Evolutionary conservation across 1,140 invertebrate species (phyloP).

Genomic region (Brachionus asplanchnoidis): DNA sequence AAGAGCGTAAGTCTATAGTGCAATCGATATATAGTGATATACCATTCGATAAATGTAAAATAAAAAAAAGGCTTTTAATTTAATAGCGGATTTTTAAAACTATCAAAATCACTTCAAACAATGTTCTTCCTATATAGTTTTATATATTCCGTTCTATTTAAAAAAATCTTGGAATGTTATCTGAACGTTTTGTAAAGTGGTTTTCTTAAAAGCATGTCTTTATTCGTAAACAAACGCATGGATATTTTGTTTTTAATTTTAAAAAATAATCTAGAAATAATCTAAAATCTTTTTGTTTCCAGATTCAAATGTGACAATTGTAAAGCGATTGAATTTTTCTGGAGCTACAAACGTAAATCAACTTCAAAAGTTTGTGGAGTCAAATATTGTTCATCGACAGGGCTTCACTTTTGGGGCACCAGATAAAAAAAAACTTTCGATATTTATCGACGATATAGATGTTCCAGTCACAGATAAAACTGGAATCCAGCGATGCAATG

Average conservation of each 20-base stretch:
- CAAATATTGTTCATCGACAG: conserved; percentile 56
- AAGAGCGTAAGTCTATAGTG: background rate
- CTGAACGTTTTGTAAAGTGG: background rate
- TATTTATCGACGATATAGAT: conserved; percentile 57
- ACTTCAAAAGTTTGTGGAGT: conserved; percentile 54
- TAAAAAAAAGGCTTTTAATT: background rate
- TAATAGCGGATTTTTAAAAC: background rate
- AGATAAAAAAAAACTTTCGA: conserved; percentile 53
- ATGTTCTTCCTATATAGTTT: background rate
- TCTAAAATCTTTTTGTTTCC: background rate
- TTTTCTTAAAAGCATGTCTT: background rate
- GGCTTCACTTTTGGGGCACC: conserved; percentile 57
- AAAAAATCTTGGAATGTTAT: background rate
- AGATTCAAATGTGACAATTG: conserved; percentile 33
- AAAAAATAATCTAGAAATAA: no score
- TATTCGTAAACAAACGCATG: background rate
- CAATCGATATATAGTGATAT: background rate
- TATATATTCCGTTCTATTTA: background rate
- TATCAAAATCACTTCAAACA: background rate
- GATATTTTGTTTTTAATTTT: background rate
- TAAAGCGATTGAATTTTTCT: conserved; percentile 45
- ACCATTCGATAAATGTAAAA: background rate
- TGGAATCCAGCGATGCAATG: conserved; percentile 30
- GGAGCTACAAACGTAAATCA: conserved; percentile 53
- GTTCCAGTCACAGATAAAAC: conserved; percentile 45